Base-by-base conservation (phyloP, 2,797 vertebrate genomes). In the Neosilurus mollespiculum region DNA sequence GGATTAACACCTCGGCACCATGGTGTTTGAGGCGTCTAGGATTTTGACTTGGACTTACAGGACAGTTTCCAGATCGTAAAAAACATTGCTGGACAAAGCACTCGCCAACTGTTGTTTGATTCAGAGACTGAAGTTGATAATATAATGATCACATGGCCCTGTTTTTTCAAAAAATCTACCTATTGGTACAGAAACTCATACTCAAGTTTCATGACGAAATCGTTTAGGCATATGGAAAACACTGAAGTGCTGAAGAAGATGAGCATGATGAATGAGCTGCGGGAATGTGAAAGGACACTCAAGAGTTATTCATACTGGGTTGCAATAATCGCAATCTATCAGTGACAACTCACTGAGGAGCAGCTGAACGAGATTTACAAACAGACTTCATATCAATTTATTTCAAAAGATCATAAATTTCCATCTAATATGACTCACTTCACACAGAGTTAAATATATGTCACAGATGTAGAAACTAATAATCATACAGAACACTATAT, bases 51-150 rank as follows among this genome's bases (percentile, higher is more conserved):
- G 86, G 87, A 88, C 87, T 91, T 88, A 86, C 59, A 78, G 82
- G 20, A 81, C 85, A 81, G 88, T 91, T 88, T 78, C 70, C 92
- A 93, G 90, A 87, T 91, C 90, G 92, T 93, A 92, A 94, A 93
- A 82, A 73, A 82, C 69, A 24, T 22, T 54, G 20, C 49, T 76
- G 65, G 84, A 77, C 81, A 78, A 75, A 34, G 34, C 51, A 12
- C 12, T 82, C 56, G n/a, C 54, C 43, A 65, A 67, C 3, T 14
- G 79, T 59, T 83, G 81, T 80, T 54, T 53, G 64, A 51, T 64
- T 8, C 11, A 14, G 24, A 66, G 51, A 66, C 9, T 15, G 24
- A 56, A 43, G 37, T 18, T 43, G 16, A 20, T 59, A 20, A 65
- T 51, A 66, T 30, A 53, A 30, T 3, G 24, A 79, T 11, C 0